Evolutionary conservation across 2,888 invertebrate genomes (phyloP).

Genomic region (Drosophila niveifrons): DNA sequence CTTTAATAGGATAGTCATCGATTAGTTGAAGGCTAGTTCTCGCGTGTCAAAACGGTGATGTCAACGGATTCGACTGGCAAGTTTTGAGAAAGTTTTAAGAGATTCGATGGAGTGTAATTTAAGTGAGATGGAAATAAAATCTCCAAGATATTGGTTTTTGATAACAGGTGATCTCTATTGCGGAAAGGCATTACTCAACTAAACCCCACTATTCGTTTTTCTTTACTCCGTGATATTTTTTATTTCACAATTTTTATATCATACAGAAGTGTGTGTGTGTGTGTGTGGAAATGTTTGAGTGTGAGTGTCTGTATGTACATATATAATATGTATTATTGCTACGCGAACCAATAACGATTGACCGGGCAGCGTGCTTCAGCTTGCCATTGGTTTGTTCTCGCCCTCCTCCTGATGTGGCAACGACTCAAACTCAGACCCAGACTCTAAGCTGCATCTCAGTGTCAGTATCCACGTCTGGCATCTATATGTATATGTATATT

Average conservation of each 20-base stretch:
- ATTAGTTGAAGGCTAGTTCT: not conserved
- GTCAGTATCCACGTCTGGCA: constrained; percentile 1
- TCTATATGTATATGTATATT: not conserved
- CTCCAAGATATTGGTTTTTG: not conserved
- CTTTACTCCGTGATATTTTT: constrained; percentile 55
- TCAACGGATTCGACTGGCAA: too few species aligned
- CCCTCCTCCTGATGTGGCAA: constrained; percentile 29
- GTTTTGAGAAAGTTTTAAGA: too few species aligned
- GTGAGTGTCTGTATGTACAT: constrained; percentile 35
- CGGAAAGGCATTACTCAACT: constrained; percentile 16
- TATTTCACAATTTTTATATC: constrained; percentile 77
- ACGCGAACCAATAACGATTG: constrained; percentile 84
- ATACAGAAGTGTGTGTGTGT: constrained; percentile 45
- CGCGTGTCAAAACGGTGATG: not conserved
- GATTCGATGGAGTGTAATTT: too few species aligned
- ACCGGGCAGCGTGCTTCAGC: constrained; percentile 77
- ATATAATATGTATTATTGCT: constrained; percentile 81
- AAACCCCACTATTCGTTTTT: constrained; percentile 9
- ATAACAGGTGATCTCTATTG: not conserved
- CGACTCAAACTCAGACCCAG: constrained; percentile 43
- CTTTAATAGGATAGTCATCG: not conserved
- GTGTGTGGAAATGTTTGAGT: constrained; percentile 38
- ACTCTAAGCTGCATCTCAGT: constrained; percentile 6
- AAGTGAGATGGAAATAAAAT: not conserved
- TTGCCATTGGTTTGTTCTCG: constrained; percentile 79